phyloP scores from a whole-genome alignment of 2,888 invertebrate genomes.

The Apamea crenata region DNA sequence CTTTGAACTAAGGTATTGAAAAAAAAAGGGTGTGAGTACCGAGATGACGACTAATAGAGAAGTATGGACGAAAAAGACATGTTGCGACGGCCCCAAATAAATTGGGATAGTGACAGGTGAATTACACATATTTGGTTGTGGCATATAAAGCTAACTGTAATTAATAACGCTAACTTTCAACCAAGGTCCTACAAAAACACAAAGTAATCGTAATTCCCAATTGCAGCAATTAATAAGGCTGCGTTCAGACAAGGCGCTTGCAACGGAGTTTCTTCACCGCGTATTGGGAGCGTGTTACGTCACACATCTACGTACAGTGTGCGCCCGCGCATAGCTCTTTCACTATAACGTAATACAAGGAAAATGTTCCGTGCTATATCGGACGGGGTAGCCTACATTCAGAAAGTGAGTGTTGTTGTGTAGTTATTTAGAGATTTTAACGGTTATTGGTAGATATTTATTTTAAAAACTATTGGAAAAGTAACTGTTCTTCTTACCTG shows the following conservation, averaged over 20 bases:
- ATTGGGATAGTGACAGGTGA: neutral
- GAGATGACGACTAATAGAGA: too few relatives aligned
- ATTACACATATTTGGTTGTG: neutral
- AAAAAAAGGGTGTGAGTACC: too few relatives aligned
- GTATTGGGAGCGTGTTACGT: slow-evolving; percentile 66
- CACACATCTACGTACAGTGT: slow-evolving; percentile 48
- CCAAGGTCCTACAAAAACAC: slow-evolving; percentile 13
- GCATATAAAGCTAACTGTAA: neutral
- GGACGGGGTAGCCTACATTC: slow-evolving; percentile 31
- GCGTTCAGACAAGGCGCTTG: slow-evolving; percentile 38
- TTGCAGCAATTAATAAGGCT: slow-evolving; percentile 50
- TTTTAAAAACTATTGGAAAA: neutral
- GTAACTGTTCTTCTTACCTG: neutral
- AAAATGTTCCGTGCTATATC: slow-evolving; percentile 63
- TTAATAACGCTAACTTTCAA: neutral
- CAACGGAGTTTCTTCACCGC: slow-evolving; percentile 57
- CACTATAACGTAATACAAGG: slow-evolving; percentile 65
- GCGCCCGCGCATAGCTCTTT: slow-evolving; percentile 59
- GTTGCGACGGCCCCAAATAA: too few relatives aligned
- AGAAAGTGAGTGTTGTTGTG: too few relatives aligned
- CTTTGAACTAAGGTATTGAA: too few relatives aligned
- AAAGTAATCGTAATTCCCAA: slow-evolving; percentile 25
- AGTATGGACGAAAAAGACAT: too few relatives aligned
- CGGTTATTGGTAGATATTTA: neutral
- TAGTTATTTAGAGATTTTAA: slow-evolving; percentile 33